These are phyloP conservation scores for Cecidostiba fungosa DNA, from an alignment of 2,888 invertebrate genomes.

Conservation along the genomic window DNA sequence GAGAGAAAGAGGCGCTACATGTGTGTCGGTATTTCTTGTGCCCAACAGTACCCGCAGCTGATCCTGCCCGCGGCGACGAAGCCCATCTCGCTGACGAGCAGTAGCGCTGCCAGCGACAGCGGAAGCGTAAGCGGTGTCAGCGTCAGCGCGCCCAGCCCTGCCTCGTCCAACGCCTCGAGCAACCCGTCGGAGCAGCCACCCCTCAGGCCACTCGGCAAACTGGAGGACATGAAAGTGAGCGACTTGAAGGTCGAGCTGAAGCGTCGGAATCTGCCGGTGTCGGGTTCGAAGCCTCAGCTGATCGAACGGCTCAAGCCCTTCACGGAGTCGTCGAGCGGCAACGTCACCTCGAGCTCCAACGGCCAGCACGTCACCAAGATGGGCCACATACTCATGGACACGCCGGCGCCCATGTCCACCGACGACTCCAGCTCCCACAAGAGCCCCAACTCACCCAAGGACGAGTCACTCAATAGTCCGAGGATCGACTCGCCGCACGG, in stretches of 20 bases:
- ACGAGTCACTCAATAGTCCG: constrained; percentile 77
- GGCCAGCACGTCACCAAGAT: constrained; percentile 78
- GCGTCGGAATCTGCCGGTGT: constrained; percentile 95
- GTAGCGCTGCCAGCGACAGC: constrained; percentile 78
- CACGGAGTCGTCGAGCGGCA: constrained; percentile 77
- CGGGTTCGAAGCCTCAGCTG: constrained; percentile 96
- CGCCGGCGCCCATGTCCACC: constrained; percentile 76
- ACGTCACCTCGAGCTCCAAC: constrained; percentile 74
- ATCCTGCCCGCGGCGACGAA: constrained; percentile 89
- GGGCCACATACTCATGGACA: constrained; percentile 80
- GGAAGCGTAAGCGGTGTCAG: constrained; percentile 73
- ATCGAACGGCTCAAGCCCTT: constrained; percentile 94
- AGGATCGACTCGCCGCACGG: constrained; percentile 77
- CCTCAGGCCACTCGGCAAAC: constrained; percentile 83
- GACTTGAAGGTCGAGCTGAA: constrained; percentile 97
- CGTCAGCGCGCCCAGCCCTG: constrained; percentile 76
- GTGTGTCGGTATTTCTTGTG: constrained; percentile 8
- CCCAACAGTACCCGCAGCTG: constrained; percentile 86
- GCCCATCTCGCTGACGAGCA: constrained; percentile 79
- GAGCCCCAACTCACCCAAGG: constrained; percentile 76
- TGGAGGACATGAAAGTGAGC: constrained; percentile 98
- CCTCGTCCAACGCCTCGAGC: constrained; percentile 69
- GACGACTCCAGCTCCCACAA: constrained; percentile 77
- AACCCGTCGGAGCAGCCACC: constrained; percentile 77
- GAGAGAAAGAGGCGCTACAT: neutral